These are phyloP conservation scores for Saccostrea glomerata DNA, from an alignment of 1,140 invertebrate species.

Conservation along the genomic window DNA sequence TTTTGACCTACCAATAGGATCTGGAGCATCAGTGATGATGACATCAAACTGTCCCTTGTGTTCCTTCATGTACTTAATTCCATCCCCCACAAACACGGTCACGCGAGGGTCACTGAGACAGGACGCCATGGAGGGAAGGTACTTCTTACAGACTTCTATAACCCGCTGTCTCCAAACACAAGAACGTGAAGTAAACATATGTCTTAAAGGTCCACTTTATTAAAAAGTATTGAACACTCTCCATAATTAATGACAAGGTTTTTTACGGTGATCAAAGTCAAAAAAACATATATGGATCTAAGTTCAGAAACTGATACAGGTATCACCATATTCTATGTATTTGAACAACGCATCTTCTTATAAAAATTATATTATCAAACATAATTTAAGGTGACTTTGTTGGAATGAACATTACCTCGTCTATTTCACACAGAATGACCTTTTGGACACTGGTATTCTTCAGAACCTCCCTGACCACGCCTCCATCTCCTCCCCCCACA, in stretches of 20 bases:
- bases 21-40: slow-evolving; percentile 98
- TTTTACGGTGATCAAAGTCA: too few species aligned
- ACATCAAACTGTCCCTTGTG: slow-evolving; percentile 94
- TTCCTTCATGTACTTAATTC: slow-evolving; percentile 94
- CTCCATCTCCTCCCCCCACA: slow-evolving; percentile 98
- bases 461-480: slow-evolving; percentile 94
- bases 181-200: neutral
- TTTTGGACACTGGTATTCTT: slow-evolving; percentile 94
- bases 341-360: too few species aligned
- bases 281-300: too few species aligned
- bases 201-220: neutral
- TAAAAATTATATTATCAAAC: too few species aligned
- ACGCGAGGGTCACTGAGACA: slow-evolving; percentile 92
- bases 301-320: too few species aligned
- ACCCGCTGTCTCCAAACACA: slow-evolving; percentile 82
- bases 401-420: slow-evolving; percentile 80
- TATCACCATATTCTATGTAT: too few species aligned
- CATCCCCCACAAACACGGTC: slow-evolving; percentile 92
- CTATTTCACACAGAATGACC: slow-evolving; percentile 97
- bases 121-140: slow-evolving; percentile 92
- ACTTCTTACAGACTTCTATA: slow-evolving; percentile 92
- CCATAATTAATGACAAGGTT: too few species aligned
- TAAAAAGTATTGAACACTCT: too few species aligned
- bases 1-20: slow-evolving; percentile 87
- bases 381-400: too few species aligned